Conservation (phyloP, 2,888 invertebrate genomes). For the Hydropsyche betteni region DNA sequence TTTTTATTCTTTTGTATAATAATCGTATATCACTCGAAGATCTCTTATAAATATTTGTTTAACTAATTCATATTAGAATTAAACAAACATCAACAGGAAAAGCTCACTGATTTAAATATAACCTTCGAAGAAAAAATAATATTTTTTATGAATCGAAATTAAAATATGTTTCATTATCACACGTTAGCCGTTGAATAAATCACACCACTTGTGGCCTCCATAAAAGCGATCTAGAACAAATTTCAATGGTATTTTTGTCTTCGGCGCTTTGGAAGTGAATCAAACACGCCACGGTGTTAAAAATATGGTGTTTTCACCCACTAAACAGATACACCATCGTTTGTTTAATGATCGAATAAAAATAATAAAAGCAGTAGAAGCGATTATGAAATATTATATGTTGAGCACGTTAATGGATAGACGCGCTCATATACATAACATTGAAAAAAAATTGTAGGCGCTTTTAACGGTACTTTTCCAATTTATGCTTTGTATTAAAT, state of each 20-base stretch:
- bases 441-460: background rate
- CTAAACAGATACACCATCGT: too few species aligned
- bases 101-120: constrained; percentile 9
- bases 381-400: too few species aligned
- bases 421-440: background rate
- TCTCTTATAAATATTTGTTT: constrained; percentile 40
- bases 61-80: constrained; percentile 41
- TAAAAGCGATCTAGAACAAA: constrained; percentile 18
- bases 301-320: too few species aligned
- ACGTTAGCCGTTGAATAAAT: constrained; percentile 50
- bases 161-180: constrained; percentile 48
- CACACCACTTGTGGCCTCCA: constrained; percentile 45
- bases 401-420: background rate
- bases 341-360: too few species aligned
- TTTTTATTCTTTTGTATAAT: background rate
- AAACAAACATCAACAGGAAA: constrained; percentile 5
- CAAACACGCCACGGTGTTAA: too few species aligned
- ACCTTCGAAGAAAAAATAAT: background rate
- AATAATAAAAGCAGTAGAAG: too few species aligned
- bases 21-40: constrained; percentile 13
- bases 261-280: too few species aligned
- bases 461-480: background rate
- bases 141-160: constrained; percentile 23
- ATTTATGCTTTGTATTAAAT: background rate
- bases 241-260: background rate